Base-by-base conservation (phyloP, 2,888 invertebrate species). In the Apomyelois bistriatella region DNA sequence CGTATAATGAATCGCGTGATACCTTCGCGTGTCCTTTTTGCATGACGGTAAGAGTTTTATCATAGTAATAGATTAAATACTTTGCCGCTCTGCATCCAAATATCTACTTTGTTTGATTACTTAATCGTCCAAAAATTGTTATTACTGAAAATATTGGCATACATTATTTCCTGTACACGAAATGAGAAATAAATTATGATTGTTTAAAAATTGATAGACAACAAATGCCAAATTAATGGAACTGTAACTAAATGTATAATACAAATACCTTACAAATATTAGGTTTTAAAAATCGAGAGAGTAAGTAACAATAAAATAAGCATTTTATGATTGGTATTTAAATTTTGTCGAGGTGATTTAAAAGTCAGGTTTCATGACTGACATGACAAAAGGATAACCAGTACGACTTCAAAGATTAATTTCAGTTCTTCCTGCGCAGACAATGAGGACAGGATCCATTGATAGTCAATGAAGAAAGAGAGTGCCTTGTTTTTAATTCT, bases 321-420 rank as follows among this genome's bases (percentile, higher is more conserved):
- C n/a, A n/a, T n/a, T n/a, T n/a, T n/a, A n/a, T n/a, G n/a, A n/a
- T n/a, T n/a, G n/a, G n/a, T n/a, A n/a, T n/a, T n/a, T n/a, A 22
- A 22, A 22, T 22, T 2, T 22, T 22, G 22, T 22, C 22, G 3
- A 22, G 22, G 22, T 53, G 57, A 55, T 55, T 57, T 57, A 60
- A 53, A 58, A 53, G 49, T 50, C 53, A 41, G 53, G 50, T 57
- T 38, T 53, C 57, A 58, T 57, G 57, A 54, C 53, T 54, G 52
- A 58, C 59, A 54, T 55, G 52, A 60, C 58, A 59, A 63, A 58
- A 54, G 57, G 48, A 41, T 52, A 37, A 30, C 51, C 53, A 53
- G 56, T 53, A 58, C 53, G 54, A 53, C 55, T 57, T 57, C 55
- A 30, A 57, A 58, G 58, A 63, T 62, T 57, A 58, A 60, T 59